Evolutionary conservation across 2,113 vertebrate genomes (phyloP).

Genomic region (Oncorhynchus masou): DNA sequence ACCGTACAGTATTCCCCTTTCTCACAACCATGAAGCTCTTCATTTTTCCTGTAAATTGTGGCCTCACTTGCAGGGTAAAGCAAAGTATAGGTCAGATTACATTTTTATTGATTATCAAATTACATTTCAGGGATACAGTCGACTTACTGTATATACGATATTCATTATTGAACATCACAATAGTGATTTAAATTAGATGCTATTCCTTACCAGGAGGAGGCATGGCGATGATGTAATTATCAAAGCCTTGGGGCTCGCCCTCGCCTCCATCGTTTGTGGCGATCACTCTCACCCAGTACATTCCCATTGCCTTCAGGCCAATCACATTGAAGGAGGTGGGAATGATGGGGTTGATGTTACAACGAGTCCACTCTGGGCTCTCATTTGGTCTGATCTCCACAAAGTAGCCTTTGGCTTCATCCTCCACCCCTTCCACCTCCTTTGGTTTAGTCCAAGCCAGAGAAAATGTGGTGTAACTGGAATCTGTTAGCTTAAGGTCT

Average conservation of each 20-base stretch:
- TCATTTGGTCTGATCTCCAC: slow-evolving; percentile 78
- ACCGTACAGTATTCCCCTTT: slow-evolving; percentile 73
- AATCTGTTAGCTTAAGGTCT: slow-evolving; percentile 79
- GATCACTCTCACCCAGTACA: slow-evolving; percentile 78
- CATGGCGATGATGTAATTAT: slow-evolving; percentile 66
- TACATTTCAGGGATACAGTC: not conserved
- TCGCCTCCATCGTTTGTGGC: slow-evolving; percentile 75
- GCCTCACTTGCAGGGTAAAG: slow-evolving; percentile 66
- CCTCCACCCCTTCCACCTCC: slow-evolving; percentile 62
- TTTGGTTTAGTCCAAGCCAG: slow-evolving; percentile 80
- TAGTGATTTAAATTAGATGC: not conserved
- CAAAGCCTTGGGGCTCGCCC: slow-evolving; percentile 69
- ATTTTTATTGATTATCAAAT: not conserved
- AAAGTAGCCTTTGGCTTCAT: slow-evolving; percentile 78
- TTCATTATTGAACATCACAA: too few relatives aligned
- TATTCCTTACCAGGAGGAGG: slow-evolving; percentile 69
- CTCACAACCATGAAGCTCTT: slow-evolving; percentile 75
- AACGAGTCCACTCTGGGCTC: slow-evolving; percentile 75
- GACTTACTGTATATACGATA: too few relatives aligned
- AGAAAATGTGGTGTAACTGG: slow-evolving; percentile 74
- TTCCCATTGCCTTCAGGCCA: slow-evolving; percentile 75
- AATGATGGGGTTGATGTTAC: slow-evolving; percentile 68
- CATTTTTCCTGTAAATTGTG: slow-evolving; percentile 74
- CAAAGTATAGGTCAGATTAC: too few relatives aligned
- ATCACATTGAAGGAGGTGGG: slow-evolving; percentile 73